Evolutionary conservation across 2,113 vertebrate species (phyloP), one percentile per base, ranked within the genome.

Genomic region (Platysternon megacephalum): DNA sequence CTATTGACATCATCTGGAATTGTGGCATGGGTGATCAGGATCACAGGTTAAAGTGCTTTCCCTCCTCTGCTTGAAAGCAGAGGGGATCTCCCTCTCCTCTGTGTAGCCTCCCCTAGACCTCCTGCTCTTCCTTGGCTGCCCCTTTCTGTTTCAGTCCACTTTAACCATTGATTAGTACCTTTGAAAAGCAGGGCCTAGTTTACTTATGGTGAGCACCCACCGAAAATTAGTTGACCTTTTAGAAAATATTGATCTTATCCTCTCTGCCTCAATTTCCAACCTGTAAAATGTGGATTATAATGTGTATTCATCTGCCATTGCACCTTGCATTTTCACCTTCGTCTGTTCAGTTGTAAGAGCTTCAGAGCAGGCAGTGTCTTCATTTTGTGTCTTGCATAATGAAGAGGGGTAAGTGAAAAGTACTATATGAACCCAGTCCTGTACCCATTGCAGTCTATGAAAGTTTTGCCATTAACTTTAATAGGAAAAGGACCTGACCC

Each of bases 401-500:
- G 51, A 11, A 32, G 39, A 53, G 29, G 29, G 17, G 14, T 32
- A 56, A 56, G 55, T 56, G 55, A 56, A 56, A 56, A 68, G 35
- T 68, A 35, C 32, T 35, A 35, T 35, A 26, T 68, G 61, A 35
- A 68, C 32, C 39, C 52, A 55, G 55, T 21, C 11, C 49, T 48
- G 44, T 85, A 6, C 0, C 0, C 4, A 11, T 24, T 9, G 13
- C 29, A 74, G 82, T 82, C 58, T 44, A 9, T 65, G 32, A 52
- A 82, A 32, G 3, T 96, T 81, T 93, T 85, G 35, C 86, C 58
- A 44, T 68, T 86, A 61, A 72, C 61, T 91, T 88, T 53, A 82
- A 79, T 11, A 84, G 76, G 81, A 90, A 86, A 90, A 91, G 79
- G 85, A 87, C 93, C 86, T 91, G 82, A 83, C 42, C 76, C 24